Base-by-base conservation (phyloP, 2,888 invertebrate species). In the Prionchulus punctatus region DNA sequence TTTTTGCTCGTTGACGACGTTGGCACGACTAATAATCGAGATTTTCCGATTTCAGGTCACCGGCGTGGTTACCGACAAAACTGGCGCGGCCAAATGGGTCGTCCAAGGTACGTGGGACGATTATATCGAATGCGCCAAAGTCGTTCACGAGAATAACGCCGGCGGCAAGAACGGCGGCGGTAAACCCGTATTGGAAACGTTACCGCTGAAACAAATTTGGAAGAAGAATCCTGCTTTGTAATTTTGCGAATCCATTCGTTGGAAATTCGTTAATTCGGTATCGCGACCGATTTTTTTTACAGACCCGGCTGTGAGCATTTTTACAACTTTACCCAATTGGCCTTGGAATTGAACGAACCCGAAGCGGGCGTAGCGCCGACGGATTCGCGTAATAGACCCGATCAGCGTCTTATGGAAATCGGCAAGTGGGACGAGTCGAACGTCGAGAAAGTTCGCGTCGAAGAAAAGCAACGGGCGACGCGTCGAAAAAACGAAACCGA, bases 371-470 rank as follows among this genome's bases (percentile, higher is more conserved):
- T 96, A 30, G 91, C 92, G 53, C 94, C 94, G 12, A 92, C 96
- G 0, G 98, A 99, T 78, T 84, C 86, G 54, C 81, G 94, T 31
- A 74, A 79, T 54, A 79, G 98, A 57, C 96, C 96, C 58, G 98
- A 98, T 79, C 98, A 98, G 76, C 81, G 96, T 54, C 79, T 91
- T 64, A 98, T 99, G 96, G 94, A 96, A 75, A 80, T 86, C 60
- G 70, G 71, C 54, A 59, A 64, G 54, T 73, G 71, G 70, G 75
- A 74, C 45, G 72, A 72, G 18, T 58, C 63, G 18, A 63, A 65
- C 53, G 43, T 31, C 15, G 57, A 60, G 23, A 64, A 78, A 63
- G 72, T 86, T 30, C 77, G 80, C 58, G 78, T 98, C 28, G 98
- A 98, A 74, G 96, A 98, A 73, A 94, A 94, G 74, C 98, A 98